Percentiles rank a stretch among this genome's conserved stretches.
Conservation (phyloP, 2,797 vertebrate genomes). For the Rhabdophis nuchalis region DNA sequence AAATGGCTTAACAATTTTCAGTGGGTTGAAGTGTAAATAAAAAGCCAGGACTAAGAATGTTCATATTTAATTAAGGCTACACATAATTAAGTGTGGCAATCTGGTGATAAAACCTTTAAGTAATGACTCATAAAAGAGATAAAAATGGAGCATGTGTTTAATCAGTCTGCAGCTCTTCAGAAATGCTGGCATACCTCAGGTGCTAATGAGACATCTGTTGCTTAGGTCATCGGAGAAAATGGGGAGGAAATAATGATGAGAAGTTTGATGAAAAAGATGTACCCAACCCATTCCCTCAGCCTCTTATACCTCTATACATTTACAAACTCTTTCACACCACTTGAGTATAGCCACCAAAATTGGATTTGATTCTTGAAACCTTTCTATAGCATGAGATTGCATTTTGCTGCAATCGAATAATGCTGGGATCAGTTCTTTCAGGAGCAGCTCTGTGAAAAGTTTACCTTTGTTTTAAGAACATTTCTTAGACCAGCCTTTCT, state of each 20-base stretch:
- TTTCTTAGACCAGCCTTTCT: neutral
- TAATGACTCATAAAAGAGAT: slow-evolving; percentile 76
- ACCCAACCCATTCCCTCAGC: neutral
- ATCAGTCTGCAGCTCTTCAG: slow-evolving; percentile 69
- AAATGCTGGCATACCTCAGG: slow-evolving; percentile 69
- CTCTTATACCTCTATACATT: neutral
- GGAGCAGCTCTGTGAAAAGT: neutral
- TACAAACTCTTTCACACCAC: neutral
- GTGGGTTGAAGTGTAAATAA: slow-evolving; percentile 58
- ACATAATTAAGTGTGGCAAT: slow-evolving; percentile 73
- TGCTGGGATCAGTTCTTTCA: neutral
- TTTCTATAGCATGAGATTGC: neutral
- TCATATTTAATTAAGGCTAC: slow-evolving; percentile 72
- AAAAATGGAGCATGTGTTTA: slow-evolving; percentile 76
- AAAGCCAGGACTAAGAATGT: slow-evolving; percentile 60
- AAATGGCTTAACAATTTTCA: slow-evolving; percentile 59
- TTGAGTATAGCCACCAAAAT: neutral
- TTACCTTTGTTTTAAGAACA: neutral
- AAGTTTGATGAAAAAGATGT: slow-evolving; percentile 34
- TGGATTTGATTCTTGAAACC: neutral
- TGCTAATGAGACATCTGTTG: slow-evolving; percentile 78
- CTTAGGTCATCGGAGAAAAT: slow-evolving; percentile 60
- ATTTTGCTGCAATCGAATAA: neutral
- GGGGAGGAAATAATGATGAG: neutral
- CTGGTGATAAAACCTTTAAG: slow-evolving; percentile 76